Percentiles rank a stretch among this genome's conserved stretches.
Evolutionary conservation across 2,888 invertebrate species (phyloP).

Genomic region (Nesidiocoris tenuis): DNA sequence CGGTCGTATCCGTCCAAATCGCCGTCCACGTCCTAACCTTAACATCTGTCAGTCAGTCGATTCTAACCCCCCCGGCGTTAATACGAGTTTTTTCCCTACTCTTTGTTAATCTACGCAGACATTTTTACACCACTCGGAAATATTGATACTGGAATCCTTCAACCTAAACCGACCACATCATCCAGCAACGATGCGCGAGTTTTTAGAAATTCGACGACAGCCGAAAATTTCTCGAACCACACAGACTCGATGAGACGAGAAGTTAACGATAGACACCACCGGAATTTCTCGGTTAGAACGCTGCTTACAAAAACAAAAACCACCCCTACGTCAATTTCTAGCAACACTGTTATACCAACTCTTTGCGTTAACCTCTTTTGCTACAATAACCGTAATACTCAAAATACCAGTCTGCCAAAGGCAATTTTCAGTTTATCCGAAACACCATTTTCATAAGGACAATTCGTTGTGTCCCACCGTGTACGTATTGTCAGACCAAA

Average conservation of each 20-base stretch:
- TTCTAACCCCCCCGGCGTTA: no score
- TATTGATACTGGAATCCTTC: not conserved
- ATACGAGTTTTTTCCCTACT: no score
- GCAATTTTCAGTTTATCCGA: no score
- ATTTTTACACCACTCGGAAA: no score
- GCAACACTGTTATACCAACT: no score
- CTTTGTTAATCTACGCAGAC: no score
- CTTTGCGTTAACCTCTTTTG: no score
- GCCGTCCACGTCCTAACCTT: not conserved
- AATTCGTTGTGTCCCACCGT: not conserved
- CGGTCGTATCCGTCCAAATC: slow-evolving; percentile 8
- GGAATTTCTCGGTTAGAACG: not conserved
- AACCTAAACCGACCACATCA: not conserved
- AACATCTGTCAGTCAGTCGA: not conserved
- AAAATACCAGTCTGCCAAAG: not conserved
- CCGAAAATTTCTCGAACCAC: not conserved
- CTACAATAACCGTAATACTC: no score
- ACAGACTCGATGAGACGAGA: not conserved
- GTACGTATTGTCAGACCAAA: not conserved
- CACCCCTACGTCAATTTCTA: not conserved
- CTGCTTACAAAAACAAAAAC: not conserved
- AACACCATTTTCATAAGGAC: not conserved
- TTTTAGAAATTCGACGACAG: not conserved
- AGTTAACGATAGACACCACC: not conserved
- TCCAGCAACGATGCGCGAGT: not conserved